Evolutionary conservation across 2,797 vertebrate genomes (phyloP).

Genomic region (Buceros bicornis): DNA sequence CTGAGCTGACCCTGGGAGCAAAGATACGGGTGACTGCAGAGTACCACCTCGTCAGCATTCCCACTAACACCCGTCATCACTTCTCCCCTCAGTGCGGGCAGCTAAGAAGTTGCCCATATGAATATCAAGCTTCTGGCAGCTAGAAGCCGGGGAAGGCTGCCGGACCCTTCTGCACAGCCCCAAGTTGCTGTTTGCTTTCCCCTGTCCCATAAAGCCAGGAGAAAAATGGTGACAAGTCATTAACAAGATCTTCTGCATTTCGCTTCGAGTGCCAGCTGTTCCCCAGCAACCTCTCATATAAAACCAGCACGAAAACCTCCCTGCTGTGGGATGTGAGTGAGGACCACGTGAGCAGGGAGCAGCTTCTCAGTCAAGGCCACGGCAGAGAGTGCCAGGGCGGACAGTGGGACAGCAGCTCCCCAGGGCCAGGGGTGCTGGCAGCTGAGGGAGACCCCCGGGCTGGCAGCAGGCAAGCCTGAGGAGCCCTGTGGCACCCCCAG

Average conservation of each 20-base stretch:
- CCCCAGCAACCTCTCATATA: slow-evolving; percentile 22
- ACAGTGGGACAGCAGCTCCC: accelerated
- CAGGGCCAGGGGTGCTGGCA: accelerated
- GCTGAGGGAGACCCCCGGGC: neutral
- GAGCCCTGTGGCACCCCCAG: neutral
- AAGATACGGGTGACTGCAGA: neutral
- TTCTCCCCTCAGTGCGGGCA: neutral
- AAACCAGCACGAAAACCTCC: slow-evolving; percentile 38
- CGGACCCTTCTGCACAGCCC: neutral
- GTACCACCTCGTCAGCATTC: neutral
- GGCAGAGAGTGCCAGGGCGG: neutral
- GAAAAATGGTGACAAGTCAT: slow-evolving; percentile 44
- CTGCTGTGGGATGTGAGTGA: neutral
- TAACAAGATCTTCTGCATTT: slow-evolving; percentile 61
- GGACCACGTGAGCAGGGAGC: neutral
- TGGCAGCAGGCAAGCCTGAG: neutral
- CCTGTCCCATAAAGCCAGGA: neutral
- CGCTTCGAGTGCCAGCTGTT: slow-evolving; percentile 55
- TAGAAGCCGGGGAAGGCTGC: neutral
- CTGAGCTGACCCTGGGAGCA: neutral
- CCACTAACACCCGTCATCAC: neutral
- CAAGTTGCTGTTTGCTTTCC: neutral
- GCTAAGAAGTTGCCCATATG: neutral
- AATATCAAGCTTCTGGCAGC: neutral
- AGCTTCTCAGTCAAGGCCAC: neutral